Evolutionary conservation across 2,797 vertebrate species (phyloP).

Genomic region (Tolypeutes matacus): DNA sequence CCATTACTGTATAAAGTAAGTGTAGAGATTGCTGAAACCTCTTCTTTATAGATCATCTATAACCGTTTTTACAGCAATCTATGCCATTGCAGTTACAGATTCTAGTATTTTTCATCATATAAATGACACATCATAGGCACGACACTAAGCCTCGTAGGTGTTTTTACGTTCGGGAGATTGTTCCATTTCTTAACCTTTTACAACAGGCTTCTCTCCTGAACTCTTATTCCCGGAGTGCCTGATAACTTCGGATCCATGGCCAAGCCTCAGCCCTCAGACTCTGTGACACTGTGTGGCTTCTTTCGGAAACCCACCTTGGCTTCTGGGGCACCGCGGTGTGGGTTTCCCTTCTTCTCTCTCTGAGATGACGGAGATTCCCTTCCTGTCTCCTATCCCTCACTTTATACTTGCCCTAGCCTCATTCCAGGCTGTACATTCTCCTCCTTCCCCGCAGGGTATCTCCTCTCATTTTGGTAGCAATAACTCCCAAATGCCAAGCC

Average conservation of each 20-base stretch:
- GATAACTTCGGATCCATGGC: background rate
- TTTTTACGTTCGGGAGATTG: accelerated
- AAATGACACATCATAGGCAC: too few species aligned
- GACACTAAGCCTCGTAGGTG: background rate
- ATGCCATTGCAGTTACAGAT: background rate
- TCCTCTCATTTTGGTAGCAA: background rate
- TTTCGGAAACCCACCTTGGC: background rate
- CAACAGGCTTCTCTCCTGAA: background rate
- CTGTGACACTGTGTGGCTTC: background rate
- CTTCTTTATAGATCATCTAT: background rate
- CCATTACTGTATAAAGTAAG: background rate
- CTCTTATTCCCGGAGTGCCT: background rate
- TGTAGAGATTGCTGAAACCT: background rate
- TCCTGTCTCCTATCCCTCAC: background rate
- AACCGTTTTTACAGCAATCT: background rate
- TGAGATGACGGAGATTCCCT: background rate
- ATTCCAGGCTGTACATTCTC: too few species aligned
- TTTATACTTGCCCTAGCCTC: background rate
- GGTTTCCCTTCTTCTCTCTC: background rate
- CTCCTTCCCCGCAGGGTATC: background rate
- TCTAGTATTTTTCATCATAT: background rate
- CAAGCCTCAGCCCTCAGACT: background rate
- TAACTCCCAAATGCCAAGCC: background rate
- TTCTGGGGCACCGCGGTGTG: background rate
- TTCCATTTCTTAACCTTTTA: background rate